Base-by-base conservation (phyloP, 2,797 vertebrate species). In the Mormyrops boulengeri region DNA sequence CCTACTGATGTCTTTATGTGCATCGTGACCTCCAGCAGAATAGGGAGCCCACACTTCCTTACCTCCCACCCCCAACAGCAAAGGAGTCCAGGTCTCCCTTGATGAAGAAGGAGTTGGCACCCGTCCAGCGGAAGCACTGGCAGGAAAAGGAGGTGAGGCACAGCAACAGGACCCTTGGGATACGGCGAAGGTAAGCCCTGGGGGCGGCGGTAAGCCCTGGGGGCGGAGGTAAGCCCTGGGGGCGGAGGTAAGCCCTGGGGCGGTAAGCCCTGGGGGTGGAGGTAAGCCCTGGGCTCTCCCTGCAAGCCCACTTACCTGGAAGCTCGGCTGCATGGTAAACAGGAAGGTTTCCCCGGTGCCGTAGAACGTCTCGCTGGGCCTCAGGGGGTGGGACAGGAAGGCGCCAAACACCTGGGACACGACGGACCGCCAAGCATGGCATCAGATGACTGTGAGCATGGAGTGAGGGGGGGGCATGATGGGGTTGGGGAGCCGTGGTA, bases 321-420 rank as follows among this genome's bases (percentile, higher is more conserved):
- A 96, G 52, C 95, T 95, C 90, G 96, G 96, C 91, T 95, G 95
- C 90, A 96, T 92, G 93, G 96, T 96, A 91, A 96, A 97, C 87
- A 97, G 95, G 91, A 97, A 97, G 0, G 96, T 96, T 92, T 97
- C 96, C 91, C 96, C 96, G 1, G 96, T 97, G 49, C 96, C 96
- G 3, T 96, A 97, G 91, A 97, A 97, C 0, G 49, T 93, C 73
- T 97, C 96, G 50, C 96, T 97, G 14, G 89, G 94, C 91, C 91
- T 95, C 91, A 97, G 93, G 0, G 96, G 94, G 90, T 97, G 95
- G 82, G 96, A 97, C 8, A 96, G 95, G 90, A 96, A 97, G 62
- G 95, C 94, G 6, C 96, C 96, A 53, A 97, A 97, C 90, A 95
- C 91, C 96, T 97, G 91, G 49, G 80, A 53, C 88, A 11, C 34